Percentiles rank a stretch among this genome's conserved stretches.
Evolutionary conservation across 2,113 vertebrate genomes (phyloP).

Genomic region (Mesoclemmys tuberculata): DNA sequence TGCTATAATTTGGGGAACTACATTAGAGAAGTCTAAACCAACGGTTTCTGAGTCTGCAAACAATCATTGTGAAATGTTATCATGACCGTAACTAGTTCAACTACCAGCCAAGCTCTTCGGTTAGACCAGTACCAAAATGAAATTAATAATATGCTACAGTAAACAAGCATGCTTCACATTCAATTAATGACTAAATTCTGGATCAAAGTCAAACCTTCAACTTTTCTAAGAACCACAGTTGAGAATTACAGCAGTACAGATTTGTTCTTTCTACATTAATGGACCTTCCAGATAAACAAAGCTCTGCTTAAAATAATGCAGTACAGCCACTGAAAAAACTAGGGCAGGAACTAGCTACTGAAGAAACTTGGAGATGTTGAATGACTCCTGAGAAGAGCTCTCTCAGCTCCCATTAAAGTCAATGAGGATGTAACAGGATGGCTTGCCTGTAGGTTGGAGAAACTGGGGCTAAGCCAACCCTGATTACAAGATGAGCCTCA

Average conservation of each 20-base stretch:
- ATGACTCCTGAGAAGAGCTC: neutral
- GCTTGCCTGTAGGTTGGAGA: neutral
- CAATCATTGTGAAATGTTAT: neutral
- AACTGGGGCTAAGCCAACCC: neutral
- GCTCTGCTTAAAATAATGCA: neutral
- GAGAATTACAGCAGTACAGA: neutral
- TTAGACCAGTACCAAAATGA: neutral
- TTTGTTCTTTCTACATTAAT: neutral
- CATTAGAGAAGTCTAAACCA: neutral
- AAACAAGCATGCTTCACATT: neutral
- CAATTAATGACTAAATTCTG: neutral
- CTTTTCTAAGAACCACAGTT: neutral
- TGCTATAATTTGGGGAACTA: neutral
- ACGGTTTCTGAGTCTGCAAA: neutral
- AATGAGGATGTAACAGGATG: neutral
- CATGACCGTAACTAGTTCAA: neutral
- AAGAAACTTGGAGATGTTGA: neutral
- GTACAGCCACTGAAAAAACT: neutral
- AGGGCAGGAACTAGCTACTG: neutral
- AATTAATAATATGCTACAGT: neutral
- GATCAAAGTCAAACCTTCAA: neutral
- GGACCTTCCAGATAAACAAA: neutral
- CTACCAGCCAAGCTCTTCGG: neutral
- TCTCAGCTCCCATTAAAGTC: neutral
- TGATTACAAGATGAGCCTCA: neutral